A percentile compares a stretch with the other conserved stretches of the same genome.
These are phyloP conservation scores for Ctenomys sociabilis DNA, from an alignment of 2,113 vertebrate species.

Conservation along the genomic window DNA sequence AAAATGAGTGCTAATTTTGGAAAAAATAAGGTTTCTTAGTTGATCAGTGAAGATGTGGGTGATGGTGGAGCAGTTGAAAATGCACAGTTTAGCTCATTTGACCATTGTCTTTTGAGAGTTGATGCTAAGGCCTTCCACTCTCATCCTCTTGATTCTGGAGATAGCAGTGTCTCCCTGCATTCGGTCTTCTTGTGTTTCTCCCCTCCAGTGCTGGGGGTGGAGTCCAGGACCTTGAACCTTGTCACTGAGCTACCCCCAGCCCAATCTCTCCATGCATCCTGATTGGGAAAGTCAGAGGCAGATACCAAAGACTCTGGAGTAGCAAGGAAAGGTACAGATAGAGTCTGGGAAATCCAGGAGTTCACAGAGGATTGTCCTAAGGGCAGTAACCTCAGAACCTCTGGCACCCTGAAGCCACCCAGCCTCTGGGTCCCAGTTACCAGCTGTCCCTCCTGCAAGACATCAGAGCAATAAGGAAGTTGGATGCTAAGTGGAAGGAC, in stretches of 20 bases:
- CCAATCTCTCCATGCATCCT: not conserved
- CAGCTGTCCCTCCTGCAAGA: not conserved
- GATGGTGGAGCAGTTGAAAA: too few species aligned
- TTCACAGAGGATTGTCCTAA: not conserved
- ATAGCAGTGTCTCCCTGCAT: not conserved
- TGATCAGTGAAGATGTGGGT: not conserved
- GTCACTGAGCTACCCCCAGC: not conserved
- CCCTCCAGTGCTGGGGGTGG: not conserved
- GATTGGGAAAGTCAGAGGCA: not conserved
- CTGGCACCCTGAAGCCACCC: not conserved
- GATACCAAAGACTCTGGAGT: not conserved
- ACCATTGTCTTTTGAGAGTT: accelerated
- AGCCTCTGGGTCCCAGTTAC: not conserved
- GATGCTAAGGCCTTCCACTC: not conserved
- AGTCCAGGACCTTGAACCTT: not conserved
- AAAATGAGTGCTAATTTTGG: not conserved
- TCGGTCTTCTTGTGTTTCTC: not conserved
- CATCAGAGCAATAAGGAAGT: not conserved
- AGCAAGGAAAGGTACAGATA: not conserved
- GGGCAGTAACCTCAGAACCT: accelerated
- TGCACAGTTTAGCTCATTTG: accelerated
- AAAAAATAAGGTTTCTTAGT: not conserved
- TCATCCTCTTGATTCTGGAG: accelerated
- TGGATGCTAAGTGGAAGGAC: not conserved
- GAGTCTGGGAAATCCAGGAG: accelerated